A percentile compares a stretch with the other conserved stretches of the same genome.
Conservation (phyloP, 2,888 invertebrate genomes). For the Sturmia bella region DNA sequence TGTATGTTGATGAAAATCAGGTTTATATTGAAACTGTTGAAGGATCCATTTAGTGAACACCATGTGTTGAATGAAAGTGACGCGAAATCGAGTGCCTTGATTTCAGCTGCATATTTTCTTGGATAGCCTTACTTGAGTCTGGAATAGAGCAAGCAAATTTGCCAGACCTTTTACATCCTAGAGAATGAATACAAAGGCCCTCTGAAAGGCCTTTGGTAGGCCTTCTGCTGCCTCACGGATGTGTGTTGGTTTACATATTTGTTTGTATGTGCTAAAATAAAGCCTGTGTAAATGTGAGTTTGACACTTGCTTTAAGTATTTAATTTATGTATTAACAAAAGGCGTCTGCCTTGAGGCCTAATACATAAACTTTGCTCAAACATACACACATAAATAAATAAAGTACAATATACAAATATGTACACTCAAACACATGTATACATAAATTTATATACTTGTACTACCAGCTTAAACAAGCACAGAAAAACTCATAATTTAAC, state of each 20-base stretch:
- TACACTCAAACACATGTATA: neutral
- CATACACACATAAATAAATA: slow-evolving; percentile 24
- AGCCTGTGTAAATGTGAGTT: slow-evolving; percentile 65
- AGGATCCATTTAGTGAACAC: too few relatives aligned
- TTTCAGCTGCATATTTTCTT: too few relatives aligned
- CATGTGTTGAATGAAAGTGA: too few relatives aligned
- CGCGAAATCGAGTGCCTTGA: too few relatives aligned
- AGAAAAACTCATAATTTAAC: slow-evolving; percentile 40
- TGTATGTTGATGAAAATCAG: too few relatives aligned
- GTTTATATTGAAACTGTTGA: too few relatives aligned
- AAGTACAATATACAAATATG: slow-evolving; percentile 6
- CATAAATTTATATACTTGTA: neutral
- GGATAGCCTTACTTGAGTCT: too few relatives aligned
- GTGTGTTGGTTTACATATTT: neutral
- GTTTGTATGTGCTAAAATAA: slow-evolving; percentile 35
- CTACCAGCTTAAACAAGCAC: slow-evolving; percentile 14
- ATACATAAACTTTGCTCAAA: slow-evolving; percentile 11
- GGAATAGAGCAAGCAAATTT: too few relatives aligned
- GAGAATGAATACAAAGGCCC: too few relatives aligned
- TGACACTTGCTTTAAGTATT: slow-evolving; percentile 70
- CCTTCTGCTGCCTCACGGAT: neutral
- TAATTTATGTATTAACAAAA: slow-evolving; percentile 69
- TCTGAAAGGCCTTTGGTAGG: too few relatives aligned
- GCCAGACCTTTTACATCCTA: too few relatives aligned
- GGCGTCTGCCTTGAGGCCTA: slow-evolving; percentile 63